phyloP scores from a whole-genome alignment of 2,113 vertebrate genomes.

The Malurus alboscapulatus region DNA sequence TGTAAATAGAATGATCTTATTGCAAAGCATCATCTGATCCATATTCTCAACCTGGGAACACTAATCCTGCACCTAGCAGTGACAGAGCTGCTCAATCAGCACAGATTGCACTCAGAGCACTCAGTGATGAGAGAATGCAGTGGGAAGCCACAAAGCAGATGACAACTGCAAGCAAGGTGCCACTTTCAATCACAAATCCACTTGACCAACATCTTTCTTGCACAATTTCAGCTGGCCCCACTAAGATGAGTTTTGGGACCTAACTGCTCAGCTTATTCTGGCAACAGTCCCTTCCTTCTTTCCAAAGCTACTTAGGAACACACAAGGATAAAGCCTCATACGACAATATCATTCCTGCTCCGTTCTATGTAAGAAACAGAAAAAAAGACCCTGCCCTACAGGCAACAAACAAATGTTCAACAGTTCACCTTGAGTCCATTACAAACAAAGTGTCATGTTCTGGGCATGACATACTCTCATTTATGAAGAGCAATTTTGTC shows the following conservation, averaged over 20 bases:
- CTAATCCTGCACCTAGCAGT: not conserved
- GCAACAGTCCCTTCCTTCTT: not conserved
- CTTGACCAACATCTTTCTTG: not conserved
- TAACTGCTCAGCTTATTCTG: not conserved
- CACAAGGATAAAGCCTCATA: not conserved
- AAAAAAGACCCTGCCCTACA: not conserved
- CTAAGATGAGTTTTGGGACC: not conserved
- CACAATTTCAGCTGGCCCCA: not conserved
- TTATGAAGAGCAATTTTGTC: not conserved
- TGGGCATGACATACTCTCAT: not conserved
- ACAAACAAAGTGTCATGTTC: not conserved
- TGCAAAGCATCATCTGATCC: not conserved
- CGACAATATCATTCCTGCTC: not conserved
- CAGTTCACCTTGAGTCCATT: not conserved
- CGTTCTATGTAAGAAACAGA: not conserved
- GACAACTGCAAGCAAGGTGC: not conserved
- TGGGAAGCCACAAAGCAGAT: not conserved
- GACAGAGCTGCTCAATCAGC: not conserved
- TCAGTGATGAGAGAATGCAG: not conserved
- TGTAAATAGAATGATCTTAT: not conserved
- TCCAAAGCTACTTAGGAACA: not conserved
- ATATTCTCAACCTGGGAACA: not conserved
- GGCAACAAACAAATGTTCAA: not conserved
- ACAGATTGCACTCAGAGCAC: not conserved
- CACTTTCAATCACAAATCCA: not conserved